Percentiles rank a stretch among this genome's conserved stretches.
Conservation (phyloP, 37 sponge, comb jelly and placozoan genomes). For the Theonella swinhoei region DNA sequence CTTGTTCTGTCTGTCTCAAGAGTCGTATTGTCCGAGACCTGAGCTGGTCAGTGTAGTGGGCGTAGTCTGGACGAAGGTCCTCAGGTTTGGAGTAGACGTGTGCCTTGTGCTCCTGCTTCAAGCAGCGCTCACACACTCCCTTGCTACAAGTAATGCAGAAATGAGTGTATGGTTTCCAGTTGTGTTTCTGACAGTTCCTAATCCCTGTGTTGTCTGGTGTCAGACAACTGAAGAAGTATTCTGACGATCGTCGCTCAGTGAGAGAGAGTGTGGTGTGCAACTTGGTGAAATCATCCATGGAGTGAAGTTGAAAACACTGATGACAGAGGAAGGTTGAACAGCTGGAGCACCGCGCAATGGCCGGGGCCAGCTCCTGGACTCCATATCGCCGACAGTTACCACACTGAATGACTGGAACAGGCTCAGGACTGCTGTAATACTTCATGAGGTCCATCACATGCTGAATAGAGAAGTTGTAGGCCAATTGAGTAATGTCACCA, state of each 20-base stretch:
- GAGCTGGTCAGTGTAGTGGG: slow-evolving; percentile 10
- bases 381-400: slow-evolving; percentile 53
- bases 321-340: slow-evolving; percentile 53
- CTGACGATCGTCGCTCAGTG: slow-evolving; percentile 27
- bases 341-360: slow-evolving; percentile 48
- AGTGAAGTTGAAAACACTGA: slow-evolving; percentile 50
- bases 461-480: slow-evolving; percentile 58
- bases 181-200: slow-evolving; percentile 43
- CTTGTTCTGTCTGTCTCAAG: slow-evolving; percentile 20
- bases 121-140: slow-evolving; percentile 48
- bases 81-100: slow-evolving; percentile 35
- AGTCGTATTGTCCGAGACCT: slow-evolving; percentile 36
- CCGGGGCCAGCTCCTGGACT: slow-evolving; percentile 24
- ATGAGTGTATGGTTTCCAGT: slow-evolving; percentile 20
- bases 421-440: slow-evolving; percentile 60
- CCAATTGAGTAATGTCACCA: slow-evolving; percentile 22
- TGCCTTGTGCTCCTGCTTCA: slow-evolving; percentile 33
- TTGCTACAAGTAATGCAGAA: slow-evolving; percentile 55
- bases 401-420: slow-evolving; percentile 49
- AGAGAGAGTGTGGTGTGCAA: slow-evolving; percentile 48
- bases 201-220: slow-evolving; percentile 29
- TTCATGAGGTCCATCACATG: slow-evolving; percentile 61
- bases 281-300: slow-evolving; percentile 58
- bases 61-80: slow-evolving; percentile 32
- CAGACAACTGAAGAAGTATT: slow-evolving; percentile 23